phyloP scores from a whole-genome alignment of 2,888 invertebrate species.

The Lepidochrysops patricia region DNA sequence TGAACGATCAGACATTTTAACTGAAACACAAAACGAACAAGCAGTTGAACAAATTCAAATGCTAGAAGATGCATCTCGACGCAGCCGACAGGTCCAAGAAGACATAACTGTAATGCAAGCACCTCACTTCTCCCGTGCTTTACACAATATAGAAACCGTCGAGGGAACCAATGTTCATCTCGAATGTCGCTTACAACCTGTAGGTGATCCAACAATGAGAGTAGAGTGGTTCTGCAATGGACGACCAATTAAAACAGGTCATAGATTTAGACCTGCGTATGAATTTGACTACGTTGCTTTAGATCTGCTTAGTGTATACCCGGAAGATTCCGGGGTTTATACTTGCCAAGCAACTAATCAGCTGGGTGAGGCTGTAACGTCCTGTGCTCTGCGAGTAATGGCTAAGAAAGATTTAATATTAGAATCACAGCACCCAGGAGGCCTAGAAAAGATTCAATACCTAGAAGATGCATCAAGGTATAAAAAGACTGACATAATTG shows the following conservation, averaged over 20 bases:
- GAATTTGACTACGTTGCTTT: slow-evolving; percentile 98
- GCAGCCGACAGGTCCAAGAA: slow-evolving; percentile 81
- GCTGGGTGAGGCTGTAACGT: slow-evolving; percentile 94
- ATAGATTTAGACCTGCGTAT: slow-evolving; percentile 95
- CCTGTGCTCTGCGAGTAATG: slow-evolving; percentile 90
- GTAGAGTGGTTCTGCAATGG: slow-evolving; percentile 98
- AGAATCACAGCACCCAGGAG: slow-evolving; percentile 93
- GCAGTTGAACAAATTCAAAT: slow-evolving; percentile 93
- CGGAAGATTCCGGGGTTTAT: slow-evolving; percentile 97
- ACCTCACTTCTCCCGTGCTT: slow-evolving; percentile 88
- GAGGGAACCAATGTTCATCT: slow-evolving; percentile 94
- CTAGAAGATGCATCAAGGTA: slow-evolving; percentile 91
- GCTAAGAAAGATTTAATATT: slow-evolving; percentile 91
- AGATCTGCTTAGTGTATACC: slow-evolving; percentile 95
- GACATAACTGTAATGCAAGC: slow-evolving; percentile 89
- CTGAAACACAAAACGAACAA: slow-evolving; percentile 93
- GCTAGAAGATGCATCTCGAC: slow-evolving; percentile 86
- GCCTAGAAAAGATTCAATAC: slow-evolving; percentile 93
- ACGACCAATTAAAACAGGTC: slow-evolving; percentile 90
- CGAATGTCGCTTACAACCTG: slow-evolving; percentile 92
- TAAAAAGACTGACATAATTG: slow-evolving; percentile 85
- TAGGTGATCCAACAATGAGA: slow-evolving; percentile 92
- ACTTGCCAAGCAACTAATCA: slow-evolving; percentile 96
- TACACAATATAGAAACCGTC: slow-evolving; percentile 92
- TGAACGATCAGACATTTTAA: slow-evolving; percentile 85